These are phyloP conservation scores for Wasmannia auropunctata DNA, from an alignment of 1,140 invertebrate species.

Conservation along the genomic window DNA sequence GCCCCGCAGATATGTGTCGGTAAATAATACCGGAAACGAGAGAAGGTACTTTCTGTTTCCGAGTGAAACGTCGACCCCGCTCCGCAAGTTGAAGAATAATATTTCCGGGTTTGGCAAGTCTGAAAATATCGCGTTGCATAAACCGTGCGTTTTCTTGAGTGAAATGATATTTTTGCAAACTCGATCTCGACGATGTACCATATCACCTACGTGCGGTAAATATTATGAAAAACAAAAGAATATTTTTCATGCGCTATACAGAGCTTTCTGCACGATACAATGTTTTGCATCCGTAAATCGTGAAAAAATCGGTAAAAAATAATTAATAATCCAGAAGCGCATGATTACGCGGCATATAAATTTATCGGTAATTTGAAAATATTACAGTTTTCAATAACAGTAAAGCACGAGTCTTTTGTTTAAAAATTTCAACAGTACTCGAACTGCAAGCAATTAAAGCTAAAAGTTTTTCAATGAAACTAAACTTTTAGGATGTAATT, in stretches of 20 bases:
- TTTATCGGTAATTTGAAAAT: not conserved
- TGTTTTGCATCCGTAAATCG: not conserved
- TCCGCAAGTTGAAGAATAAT: conserved; percentile 39
- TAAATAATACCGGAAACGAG: conserved; percentile 46
- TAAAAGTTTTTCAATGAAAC: not conserved
- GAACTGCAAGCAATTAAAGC: not conserved
- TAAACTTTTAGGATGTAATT: not conserved
- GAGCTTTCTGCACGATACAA: not conserved
- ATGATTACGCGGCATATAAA: not conserved
- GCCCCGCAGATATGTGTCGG: conserved; percentile 42
- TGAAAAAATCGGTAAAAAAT: not conserved
- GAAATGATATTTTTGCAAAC: conserved; percentile 15
- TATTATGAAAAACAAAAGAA: conserved; percentile 22
- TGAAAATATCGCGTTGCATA: conserved; percentile 36
- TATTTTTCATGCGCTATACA: not conserved
- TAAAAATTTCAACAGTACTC: not conserved
- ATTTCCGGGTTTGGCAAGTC: conserved; percentile 5
- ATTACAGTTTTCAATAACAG: conserved; percentile 16
- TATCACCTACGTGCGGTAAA: not conserved
- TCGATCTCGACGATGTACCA: not conserved
- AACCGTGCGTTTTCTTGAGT: conserved; percentile 23
- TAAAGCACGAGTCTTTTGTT: not conserved
- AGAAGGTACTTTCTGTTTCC: conserved; percentile 20
- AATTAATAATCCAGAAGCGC: not conserved
- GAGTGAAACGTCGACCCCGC: not conserved